These are phyloP conservation scores for Anthopleura sola DNA, from an alignment of 64 coral and sea anemone species.

Conservation along the genomic window DNA sequence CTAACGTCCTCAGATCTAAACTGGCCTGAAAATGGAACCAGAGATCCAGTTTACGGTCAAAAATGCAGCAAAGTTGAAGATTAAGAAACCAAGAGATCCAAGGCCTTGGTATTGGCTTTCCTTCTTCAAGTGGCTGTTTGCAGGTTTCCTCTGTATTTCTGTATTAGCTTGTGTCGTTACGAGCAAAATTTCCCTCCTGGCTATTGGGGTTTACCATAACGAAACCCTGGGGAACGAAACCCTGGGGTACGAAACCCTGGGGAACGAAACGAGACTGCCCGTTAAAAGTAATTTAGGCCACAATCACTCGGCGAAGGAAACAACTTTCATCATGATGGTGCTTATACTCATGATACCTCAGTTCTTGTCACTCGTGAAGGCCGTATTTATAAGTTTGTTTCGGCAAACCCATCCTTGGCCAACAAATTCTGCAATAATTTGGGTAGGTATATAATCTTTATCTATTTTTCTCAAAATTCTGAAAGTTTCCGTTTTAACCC, in stretches of 20 bases:
- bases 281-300: background rate
- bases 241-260: too few species aligned
- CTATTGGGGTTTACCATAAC: conserved; percentile 27
- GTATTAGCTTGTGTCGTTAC: conserved; percentile 60
- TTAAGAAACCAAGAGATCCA: conserved; percentile 40
- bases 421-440: conserved; percentile 18
- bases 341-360: conserved; percentile 53
- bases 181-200: conserved; percentile 85
- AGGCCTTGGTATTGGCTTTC: conserved; percentile 60
- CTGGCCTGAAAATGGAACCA: background rate
- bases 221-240: too few species aligned
- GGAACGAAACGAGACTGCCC: too few species aligned
- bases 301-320: background rate
- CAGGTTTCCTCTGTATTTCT: conserved; percentile 37
- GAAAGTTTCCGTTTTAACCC: too few species aligned
- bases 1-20: background rate
- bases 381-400: conserved; percentile 42
- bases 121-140: conserved; percentile 49
- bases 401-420: conserved; percentile 42
- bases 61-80: conserved; percentile 55
- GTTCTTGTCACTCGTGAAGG: conserved; percentile 7
- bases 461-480: background rate
- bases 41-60: conserved; percentile 20
- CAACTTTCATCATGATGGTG: conserved; percentile 47
- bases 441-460: conserved; percentile 29